Evolutionary conservation across 1,140 invertebrate genomes (phyloP), one percentile per base, ranked within the genome.

Genomic region (Drosophila athabasca): DNA sequence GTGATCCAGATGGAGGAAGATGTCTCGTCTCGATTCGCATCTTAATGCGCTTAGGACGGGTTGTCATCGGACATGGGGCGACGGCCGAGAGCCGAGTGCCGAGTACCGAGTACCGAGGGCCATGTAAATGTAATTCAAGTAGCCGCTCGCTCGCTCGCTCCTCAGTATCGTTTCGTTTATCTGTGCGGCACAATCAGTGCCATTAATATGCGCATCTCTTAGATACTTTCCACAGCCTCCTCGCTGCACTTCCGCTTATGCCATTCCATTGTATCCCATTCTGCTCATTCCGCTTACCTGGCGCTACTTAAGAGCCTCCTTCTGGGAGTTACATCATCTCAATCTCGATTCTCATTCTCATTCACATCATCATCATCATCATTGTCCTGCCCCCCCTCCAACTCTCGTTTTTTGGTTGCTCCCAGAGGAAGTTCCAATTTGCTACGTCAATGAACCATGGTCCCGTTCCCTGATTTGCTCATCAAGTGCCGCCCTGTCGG

Each of bases 361-460:
- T 26, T n/a, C 15, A 22, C 46, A 41, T 57, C 54, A 62, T 49
- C 19, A 19, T 55, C 44, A 44, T 46, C 44, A 51, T 66, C 55
- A 24, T 54, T 22, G 57, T 46, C 29, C 66, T 55, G 62, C 53
- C 50, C 29, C 9, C 35, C 4, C 35, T 11, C 11, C 35, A 13
- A 2, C 3, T 39, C 35, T 39, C 35, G 11, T 39, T 39, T 35
- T 39, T 39, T 39, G 35, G 35, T 39, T 39, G 64, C 61, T 89
- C 81, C 76, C 85, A 85, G 66, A 90, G 88, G 88, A 90, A 88
- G 88, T 90, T 81, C 73, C 88, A 90, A 90, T 90, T 90, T 90
- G 88, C 69, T 80, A 78, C 88, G 79, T 90, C 83, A 90, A 90
- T 90, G 88, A 90, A 90, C 83, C 83, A 64, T 87, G 81, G 35